These are phyloP conservation scores for Torymus texanus DNA, from an alignment of 2,888 invertebrate genomes.

Conservation along the genomic window DNA sequence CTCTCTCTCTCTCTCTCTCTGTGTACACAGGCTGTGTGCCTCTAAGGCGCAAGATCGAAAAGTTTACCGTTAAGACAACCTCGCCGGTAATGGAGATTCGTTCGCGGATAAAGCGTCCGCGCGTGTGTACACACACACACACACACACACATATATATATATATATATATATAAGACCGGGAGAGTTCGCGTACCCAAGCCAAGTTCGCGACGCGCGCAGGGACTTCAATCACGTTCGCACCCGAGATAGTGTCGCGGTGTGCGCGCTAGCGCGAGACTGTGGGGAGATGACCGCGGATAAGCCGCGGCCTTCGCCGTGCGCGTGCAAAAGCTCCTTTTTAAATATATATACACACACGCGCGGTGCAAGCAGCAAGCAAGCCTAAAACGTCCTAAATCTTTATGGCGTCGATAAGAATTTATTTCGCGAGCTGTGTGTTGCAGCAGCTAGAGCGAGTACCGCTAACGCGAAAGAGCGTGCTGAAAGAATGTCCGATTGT, in stretches of 20 bases:
- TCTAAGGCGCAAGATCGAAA: constrained; percentile 61
- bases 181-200: constrained; percentile 1
- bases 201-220: neutral
- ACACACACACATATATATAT: neutral
- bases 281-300: constrained; percentile 23
- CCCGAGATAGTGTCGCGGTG: constrained; percentile 23
- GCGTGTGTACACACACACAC: neutral
- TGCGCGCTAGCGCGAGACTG: neutral
- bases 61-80: constrained; percentile 69
- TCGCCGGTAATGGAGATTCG: constrained; percentile 64
- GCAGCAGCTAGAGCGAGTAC: no score
- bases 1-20: no score
- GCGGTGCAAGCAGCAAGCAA: neutral
- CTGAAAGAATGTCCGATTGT: neutral
- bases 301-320: constrained; percentile 25
- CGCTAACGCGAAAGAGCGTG: no score
- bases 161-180: neutral
- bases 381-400: neutral
- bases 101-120: constrained; percentile 57
- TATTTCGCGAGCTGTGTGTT: no score
- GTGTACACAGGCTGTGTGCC: neutral
- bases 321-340: neutral
- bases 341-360: neutral
- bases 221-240: constrained; percentile 53
- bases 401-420: no score